A percentile compares a stretch with the other conserved stretches of the same genome.
Conservation (phyloP, 1,140 invertebrate genomes). For the Eriosoma lanigerum region DNA sequence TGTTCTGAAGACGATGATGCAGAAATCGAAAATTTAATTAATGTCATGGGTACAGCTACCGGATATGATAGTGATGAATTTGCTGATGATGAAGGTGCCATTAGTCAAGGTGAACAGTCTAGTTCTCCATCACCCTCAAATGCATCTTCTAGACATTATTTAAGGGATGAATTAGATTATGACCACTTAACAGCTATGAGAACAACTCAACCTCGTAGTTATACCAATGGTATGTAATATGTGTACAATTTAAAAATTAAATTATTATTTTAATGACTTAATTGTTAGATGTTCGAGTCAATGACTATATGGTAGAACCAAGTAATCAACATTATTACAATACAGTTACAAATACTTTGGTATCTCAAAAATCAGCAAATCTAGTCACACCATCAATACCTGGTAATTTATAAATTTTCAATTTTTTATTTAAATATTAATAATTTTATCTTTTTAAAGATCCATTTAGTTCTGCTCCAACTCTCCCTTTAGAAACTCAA, state of each 20-base stretch:
- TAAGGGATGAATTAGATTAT: constrained; percentile 48
- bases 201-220: constrained; percentile 49
- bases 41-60: constrained; percentile 54
- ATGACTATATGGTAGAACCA: constrained; percentile 53
- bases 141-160: constrained; percentile 47
- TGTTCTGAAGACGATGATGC: constrained; percentile 51
- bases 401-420: constrained; percentile 1
- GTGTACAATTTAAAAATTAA: neutral
- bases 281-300: constrained; percentile 53
- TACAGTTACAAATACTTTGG: constrained; percentile 46
- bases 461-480: constrained; percentile 31
- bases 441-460: constrained; percentile 18
- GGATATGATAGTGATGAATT: constrained; percentile 67
- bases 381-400: constrained; percentile 43
- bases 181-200: constrained; percentile 46
- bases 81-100: constrained; percentile 68
- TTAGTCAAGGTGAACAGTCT: constrained; percentile 59
- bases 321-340: constrained; percentile 47
- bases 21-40: constrained; percentile 47
- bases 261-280: neutral
- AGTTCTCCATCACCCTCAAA: constrained; percentile 48
- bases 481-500: constrained; percentile 60
- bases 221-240: constrained; percentile 45
- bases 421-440: neutral
- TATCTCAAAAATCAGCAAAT: constrained; percentile 38